Base-by-base conservation (phyloP, 2,113 vertebrate species). In the Lamprologus sp. region DNA sequence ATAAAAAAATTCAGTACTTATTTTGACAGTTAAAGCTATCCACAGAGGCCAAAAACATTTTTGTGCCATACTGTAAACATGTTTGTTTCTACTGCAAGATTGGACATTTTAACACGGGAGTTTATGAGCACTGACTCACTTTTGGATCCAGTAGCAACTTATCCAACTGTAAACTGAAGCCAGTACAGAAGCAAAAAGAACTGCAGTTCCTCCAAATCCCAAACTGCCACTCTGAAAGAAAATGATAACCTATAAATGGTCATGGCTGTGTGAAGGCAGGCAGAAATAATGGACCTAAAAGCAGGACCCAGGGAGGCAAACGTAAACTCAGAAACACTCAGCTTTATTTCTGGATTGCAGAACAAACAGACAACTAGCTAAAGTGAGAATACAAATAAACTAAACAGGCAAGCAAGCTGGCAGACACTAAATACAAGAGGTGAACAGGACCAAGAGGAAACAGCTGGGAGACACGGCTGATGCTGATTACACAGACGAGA, bases 21-120 rank as follows among this genome's bases (percentile, higher is more conserved):
- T 47, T 73, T 73, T 28, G 40, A 73, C 9, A 45, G 40, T 0
- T 0, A 42, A 73, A 26, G 37, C 37, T 73, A 10, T 1, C 23
- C 68, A 28, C 23, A 47, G 68, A 19, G 14, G 70, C 9, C 40
- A 17, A 73, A 26, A 15, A 42, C 13, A 26, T 73, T 45, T 73
- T 17, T 45, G 21, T 45, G 1, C 21, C 21, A 49, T 31, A 75
- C 23, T 75, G 70, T 75, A 12, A 75, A 75, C 42, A 75, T 47
- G 40, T 75, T 75, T 75, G 45, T 75, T 75, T 19, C 42, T 75
- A 28, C 6, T 49, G 42, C 26, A 49, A 75, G 4, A 17, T 2
- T 75, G 42, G 42, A 19, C 42, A 75, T 47, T 17, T 75, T 49
- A 75, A 28, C 42, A 47, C 31, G 63, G 12, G 37, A 23, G 35